Evolutionary conservation across 2,888 invertebrate genomes (phyloP).

Genomic region (Cerastis rubricosa): DNA sequence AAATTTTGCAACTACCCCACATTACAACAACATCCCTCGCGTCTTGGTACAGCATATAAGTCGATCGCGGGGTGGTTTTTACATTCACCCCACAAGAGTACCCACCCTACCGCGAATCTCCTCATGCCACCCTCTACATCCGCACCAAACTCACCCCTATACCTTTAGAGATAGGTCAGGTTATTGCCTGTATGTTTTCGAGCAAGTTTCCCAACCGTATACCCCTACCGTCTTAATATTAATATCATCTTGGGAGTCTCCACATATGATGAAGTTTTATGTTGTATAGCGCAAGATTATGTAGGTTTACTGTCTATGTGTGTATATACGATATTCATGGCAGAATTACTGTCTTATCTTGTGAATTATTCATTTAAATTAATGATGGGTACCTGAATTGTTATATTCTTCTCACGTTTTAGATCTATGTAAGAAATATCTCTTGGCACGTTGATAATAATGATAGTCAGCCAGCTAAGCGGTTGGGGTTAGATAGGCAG

Average conservation of each 20-base stretch:
- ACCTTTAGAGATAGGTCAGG: background rate
- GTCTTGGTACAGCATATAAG: conserved; percentile 91
- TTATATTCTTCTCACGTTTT: conserved; percentile 28
- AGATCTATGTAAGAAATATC: background rate
- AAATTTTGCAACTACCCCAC: conserved; percentile 63
- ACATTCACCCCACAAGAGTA: conserved; percentile 88
- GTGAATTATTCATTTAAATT: conserved; percentile 50
- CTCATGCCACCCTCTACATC: conserved; percentile 65
- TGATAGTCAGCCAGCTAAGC: too few relatives aligned
- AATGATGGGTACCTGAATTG: conserved; percentile 12
- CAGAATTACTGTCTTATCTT: conserved; percentile 56
- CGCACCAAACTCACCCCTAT: conserved; percentile 59
- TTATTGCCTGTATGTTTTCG: conserved; percentile 33
- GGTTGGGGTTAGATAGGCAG: too few relatives aligned
- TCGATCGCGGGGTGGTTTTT: conserved; percentile 91
- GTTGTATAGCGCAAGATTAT: conserved; percentile 75
- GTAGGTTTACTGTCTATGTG: conserved; percentile 69
- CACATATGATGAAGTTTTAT: conserved; percentile 87
- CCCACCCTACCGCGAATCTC: conserved; percentile 76
- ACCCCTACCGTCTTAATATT: conserved; percentile 84
- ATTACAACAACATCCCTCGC: conserved; percentile 67
- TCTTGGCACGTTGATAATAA: background rate
- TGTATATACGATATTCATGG: conserved; percentile 38
- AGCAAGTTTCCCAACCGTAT: conserved; percentile 73
- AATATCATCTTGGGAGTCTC: conserved; percentile 87